Evolutionary conservation across 1,140 invertebrate genomes (phyloP).

Genomic region (Drosophila trapezifrons): DNA sequence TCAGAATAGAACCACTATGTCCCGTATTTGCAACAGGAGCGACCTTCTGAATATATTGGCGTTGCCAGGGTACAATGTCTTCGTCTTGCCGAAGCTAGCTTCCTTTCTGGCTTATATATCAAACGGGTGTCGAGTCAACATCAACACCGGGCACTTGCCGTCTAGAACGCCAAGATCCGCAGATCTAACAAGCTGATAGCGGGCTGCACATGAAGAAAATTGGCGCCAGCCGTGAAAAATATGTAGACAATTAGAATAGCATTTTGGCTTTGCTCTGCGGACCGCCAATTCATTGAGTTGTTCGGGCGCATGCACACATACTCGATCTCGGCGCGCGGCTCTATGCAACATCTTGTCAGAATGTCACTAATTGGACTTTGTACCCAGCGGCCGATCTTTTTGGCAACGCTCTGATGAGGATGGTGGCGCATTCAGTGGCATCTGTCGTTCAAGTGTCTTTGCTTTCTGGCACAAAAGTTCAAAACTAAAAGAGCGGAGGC

Average conservation of each 20-base stretch:
- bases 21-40: too few species aligned
- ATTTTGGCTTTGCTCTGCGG: conserved; percentile 41
- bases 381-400: conserved; percentile 53
- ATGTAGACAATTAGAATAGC: conserved; percentile 66
- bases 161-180: background rate
- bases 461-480: conserved; percentile 74
- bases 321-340: conserved; percentile 23
- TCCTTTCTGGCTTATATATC: background rate
- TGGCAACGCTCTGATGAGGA: conserved; percentile 57
- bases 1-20: too few species aligned
- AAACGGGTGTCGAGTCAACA: conserved; percentile 7
- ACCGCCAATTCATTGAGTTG: conserved; percentile 42
- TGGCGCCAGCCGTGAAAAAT: conserved; percentile 69
- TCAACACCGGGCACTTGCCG: background rate
- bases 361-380: conserved; percentile 77
- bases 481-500: conserved; percentile 55
- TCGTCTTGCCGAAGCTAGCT: background rate
- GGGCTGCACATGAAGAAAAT: conserved; percentile 38
- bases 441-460: conserved; percentile 67
- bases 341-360: conserved; percentile 65
- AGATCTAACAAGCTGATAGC: conserved; percentile 8
- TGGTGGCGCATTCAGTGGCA: conserved; percentile 49
- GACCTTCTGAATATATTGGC: background rate
- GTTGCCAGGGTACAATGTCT: background rate
- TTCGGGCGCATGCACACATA: conserved; percentile 12